A percentile compares a stretch with the other conserved stretches of the same genome.
Evolutionary conservation across 2,797 vertebrate genomes (phyloP).

Genomic region (Sylvilagus floridanus): DNA sequence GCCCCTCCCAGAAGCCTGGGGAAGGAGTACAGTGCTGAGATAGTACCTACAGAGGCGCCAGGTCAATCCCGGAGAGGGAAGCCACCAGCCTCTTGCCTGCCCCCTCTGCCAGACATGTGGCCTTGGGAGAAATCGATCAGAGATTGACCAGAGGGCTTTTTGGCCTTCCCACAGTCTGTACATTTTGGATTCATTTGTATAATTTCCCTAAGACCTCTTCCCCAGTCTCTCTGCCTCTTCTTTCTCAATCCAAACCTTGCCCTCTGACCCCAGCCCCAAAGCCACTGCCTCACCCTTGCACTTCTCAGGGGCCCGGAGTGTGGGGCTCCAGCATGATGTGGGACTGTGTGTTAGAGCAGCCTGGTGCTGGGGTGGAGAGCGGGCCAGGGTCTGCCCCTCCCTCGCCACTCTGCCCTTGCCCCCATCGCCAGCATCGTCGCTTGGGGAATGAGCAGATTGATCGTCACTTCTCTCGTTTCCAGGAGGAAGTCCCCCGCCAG

Average conservation of each 20-base stretch:
- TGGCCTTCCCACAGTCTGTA: neutral
- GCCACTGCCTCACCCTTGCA: neutral
- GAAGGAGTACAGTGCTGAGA: neutral
- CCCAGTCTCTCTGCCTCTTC: neutral
- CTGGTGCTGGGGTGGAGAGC: neutral
- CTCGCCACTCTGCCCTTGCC: rapidly evolving
- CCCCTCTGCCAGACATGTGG: neutral
- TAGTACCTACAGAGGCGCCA: neutral
- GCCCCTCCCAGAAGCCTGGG: neutral
- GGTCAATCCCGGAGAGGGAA: neutral
- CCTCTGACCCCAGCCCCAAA: neutral
- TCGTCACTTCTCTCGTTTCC: conserved; percentile 69
- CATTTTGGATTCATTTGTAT: neutral
- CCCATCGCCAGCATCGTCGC: rapidly evolving
- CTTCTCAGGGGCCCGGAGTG: neutral
- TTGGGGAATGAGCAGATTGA: neutral
- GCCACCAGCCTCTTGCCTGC: neutral
- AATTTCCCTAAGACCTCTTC: conserved; percentile 13
- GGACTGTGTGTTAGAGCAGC: neutral
- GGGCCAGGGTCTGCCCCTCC: too few species aligned
- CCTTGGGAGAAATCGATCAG: neutral
- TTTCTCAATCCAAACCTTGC: neutral
- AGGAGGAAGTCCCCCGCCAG: conserved; percentile 98
- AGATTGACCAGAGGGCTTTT: neutral
- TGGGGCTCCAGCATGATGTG: neutral